Conservation (phyloP, 2,113 vertebrate species). For the Clinocottus analis region DNA sequence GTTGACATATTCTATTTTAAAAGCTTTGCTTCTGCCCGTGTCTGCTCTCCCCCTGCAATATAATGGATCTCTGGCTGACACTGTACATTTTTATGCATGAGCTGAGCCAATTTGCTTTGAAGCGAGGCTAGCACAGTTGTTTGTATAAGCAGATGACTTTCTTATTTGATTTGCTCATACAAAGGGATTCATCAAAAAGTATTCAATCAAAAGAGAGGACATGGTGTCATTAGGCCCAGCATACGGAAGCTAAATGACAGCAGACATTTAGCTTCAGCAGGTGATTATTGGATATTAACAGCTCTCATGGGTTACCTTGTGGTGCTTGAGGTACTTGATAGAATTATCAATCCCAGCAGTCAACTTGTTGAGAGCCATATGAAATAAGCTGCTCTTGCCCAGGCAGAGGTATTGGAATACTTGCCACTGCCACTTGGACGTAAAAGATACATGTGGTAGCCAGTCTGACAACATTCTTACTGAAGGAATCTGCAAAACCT, state of each 20-base stretch:
- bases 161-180: slow-evolving; percentile 26
- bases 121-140: slow-evolving; percentile 2
- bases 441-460: no score
- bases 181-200: slow-evolving; percentile 12
- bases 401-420: no score
- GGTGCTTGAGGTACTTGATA: no score
- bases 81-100: slow-evolving; percentile 44
- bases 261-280: neutral
- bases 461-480: no score
- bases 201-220: neutral
- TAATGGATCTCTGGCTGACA: slow-evolving; percentile 21
- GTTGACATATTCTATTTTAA: slow-evolving; percentile 33
- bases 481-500: no score
- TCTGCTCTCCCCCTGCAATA: slow-evolving; percentile 1
- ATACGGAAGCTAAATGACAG: neutral
- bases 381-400: no score
- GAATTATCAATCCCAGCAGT: no score
- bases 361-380: no score
- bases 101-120: slow-evolving; percentile 35
- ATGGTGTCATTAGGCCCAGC: slow-evolving; percentile 16
- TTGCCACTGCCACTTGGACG: no score
- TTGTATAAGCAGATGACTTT: slow-evolving; percentile 26
- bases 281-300: no score
- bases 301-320: no score
- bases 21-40: neutral